Evolutionary conservation across 2,888 invertebrate species (phyloP).

Genomic region (Heliconius charithonia): DNA sequence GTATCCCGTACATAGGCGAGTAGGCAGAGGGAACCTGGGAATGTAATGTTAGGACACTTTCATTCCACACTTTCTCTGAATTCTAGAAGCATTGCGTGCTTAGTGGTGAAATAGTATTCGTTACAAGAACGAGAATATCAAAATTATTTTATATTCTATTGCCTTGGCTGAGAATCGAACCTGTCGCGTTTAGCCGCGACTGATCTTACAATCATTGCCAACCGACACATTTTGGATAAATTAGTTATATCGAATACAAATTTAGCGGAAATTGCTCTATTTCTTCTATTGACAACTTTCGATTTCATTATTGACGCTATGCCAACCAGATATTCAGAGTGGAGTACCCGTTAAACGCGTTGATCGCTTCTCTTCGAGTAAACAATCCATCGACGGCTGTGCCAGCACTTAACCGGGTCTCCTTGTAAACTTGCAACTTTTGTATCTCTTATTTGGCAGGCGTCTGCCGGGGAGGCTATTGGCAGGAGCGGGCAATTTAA

Average conservation of each 20-base stretch:
- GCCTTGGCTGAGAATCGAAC: background rate
- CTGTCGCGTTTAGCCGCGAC: background rate
- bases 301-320: conserved; percentile 32
- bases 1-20: background rate
- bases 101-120: background rate
- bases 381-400: conserved; percentile 37
- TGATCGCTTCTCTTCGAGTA: conserved; percentile 28
- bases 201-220: background rate
- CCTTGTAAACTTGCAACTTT: conserved; percentile 39
- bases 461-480: conserved; percentile 64
- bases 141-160: background rate
- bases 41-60: background rate
- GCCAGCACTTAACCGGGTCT: conserved; percentile 35
- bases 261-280: conserved; percentile 25
- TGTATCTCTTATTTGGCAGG: conserved; percentile 57
- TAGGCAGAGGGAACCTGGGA: background rate
- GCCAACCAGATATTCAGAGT: conserved; percentile 31
- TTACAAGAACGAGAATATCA: background rate
- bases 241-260: background rate
- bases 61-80: background rate
- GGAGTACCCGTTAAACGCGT: conserved; percentile 31
- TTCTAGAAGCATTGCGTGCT: background rate
- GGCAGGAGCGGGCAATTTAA: conserved; percentile 78
- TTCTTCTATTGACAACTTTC: conserved; percentile 32
- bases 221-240: no score